These are phyloP conservation scores for Drosophila trapezifrons DNA, from an alignment of 1,140 invertebrate genomes.

Conservation along the genomic window DNA sequence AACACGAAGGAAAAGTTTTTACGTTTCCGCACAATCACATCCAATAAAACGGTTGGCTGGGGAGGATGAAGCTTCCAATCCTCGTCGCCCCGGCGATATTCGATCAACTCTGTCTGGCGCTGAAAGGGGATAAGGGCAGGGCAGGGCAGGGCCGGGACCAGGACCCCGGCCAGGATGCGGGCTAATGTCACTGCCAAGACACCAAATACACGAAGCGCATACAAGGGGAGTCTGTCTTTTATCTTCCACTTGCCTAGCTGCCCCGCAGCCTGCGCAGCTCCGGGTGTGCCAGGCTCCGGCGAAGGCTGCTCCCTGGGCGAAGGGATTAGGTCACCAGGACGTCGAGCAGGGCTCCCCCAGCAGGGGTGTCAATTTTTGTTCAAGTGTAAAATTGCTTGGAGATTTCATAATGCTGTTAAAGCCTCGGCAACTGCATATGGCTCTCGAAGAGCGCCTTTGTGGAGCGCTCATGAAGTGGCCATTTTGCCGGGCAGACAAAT, in stretches of 20 bases:
- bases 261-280: slow-evolving; percentile 6
- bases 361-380: slow-evolving; percentile 77
- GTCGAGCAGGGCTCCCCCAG: no score
- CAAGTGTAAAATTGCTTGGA: slow-evolving; percentile 81
- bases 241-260: slow-evolving; percentile 76
- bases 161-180: slow-evolving; percentile 26
- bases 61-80: slow-evolving; percentile 21
- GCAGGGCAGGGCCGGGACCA: slow-evolving; percentile 1
- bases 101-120: slow-evolving; percentile 66
- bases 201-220: slow-evolving; percentile 32
- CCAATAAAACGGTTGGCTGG: slow-evolving; percentile 78
- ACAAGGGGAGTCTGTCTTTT: slow-evolving; percentile 65
- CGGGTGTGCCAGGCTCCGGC: no score
- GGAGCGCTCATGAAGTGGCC: slow-evolving; percentile 59
- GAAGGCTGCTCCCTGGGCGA: not conserved
- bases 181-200: slow-evolving; percentile 70
- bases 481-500: slow-evolving; percentile 53
- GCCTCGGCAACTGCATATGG: slow-evolving; percentile 58
- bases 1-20: slow-evolving; percentile 60
- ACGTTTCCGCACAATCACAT: slow-evolving; percentile 81
- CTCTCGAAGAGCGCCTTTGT: slow-evolving; percentile 33
- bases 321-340: slow-evolving; percentile 19
- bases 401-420: slow-evolving; percentile 80
- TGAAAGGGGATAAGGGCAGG: not conserved
- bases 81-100: slow-evolving; percentile 38